A percentile compares a stretch with the other conserved stretches of the same genome.
Evolutionary conservation across 2,888 invertebrate species (phyloP).

Genomic region (Mimumesa dahlbomi): DNA sequence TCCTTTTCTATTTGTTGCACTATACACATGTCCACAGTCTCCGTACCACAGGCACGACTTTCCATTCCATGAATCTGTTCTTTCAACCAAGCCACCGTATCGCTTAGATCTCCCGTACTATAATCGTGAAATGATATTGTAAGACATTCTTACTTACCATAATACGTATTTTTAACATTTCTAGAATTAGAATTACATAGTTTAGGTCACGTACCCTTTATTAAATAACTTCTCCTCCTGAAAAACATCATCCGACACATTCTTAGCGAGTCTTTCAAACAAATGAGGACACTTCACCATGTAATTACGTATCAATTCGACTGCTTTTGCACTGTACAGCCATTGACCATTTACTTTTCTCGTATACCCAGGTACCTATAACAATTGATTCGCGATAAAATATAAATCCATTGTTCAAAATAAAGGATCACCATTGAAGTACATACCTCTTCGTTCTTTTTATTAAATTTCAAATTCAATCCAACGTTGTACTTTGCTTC

Average conservation of each 20-base stretch:
- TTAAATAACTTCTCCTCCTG: conserved; percentile 87
- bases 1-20: conserved; percentile 82
- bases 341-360: conserved; percentile 86
- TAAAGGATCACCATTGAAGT: background rate
- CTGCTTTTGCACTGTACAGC: conserved; percentile 90
- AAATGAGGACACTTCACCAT: conserved; percentile 87
- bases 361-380: conserved; percentile 90
- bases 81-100: conserved; percentile 86
- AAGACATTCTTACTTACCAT: no score
- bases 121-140: no score
- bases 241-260: conserved; percentile 83
- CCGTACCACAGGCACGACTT: conserved; percentile 86
- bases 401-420: no score
- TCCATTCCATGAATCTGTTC: conserved; percentile 83
- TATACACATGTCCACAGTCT: conserved; percentile 86
- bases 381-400: conserved; percentile 25
- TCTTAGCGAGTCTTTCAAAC: conserved; percentile 83
- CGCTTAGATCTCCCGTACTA: conserved; percentile 80
- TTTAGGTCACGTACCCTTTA: conserved; percentile 79
- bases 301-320: conserved; percentile 87
- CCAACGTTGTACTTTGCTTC: conserved; percentile 88
- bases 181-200: no score
- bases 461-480: conserved; percentile 94
- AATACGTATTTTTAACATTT: no score
- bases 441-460: conserved; percentile 85